Evolutionary conservation across 2,888 invertebrate species (phyloP), one percentile per base, ranked within the genome.

Genomic region (Lycophotia porphyrea): DNA sequence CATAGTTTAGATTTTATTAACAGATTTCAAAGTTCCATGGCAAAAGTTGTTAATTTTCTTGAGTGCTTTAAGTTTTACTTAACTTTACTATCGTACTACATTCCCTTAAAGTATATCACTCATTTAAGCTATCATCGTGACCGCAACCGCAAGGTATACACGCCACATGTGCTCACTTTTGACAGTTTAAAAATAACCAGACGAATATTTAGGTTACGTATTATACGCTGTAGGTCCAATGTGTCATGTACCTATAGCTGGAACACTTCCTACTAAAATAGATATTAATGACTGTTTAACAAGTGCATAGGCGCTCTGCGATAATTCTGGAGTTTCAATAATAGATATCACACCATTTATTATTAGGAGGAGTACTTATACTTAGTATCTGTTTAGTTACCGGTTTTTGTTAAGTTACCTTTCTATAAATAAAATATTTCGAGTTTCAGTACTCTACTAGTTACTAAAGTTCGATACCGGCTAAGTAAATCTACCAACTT

Each of bases 121-220:
- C 36, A 1, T 24, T 61, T 36, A 36, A 39, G n/a, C 63, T 18
- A 72, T 74, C 72, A 42, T n/a, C 5, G 63, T 74, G 71, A 65
- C 72, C 68, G 63, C 71, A 70, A 65, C 72, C 72, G 68, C 73
- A 65, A 74, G 63, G 71, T 76, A 58, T 27, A 68, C 13, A 21
- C 21, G 21, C 74, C 67, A 75, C 72, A 74, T 78, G 84, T 73
- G 74, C 34, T 52, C 63, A 66, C 52, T 76, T 82, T 73, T 80
- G 76, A 84, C 76, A 83, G 73, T 73, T 80, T 83, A 86, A 73
- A 84, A 84, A 83, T 84, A 84, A 71, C 74, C 80, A 80, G 71
- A 73, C 47, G 70, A 42, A 65, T 77, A 84, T 84, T 75, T 83
- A 71, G 86, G 86, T 86, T 84, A 83, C 80, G 39, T 55, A 63